Percentiles rank a stretch among this genome's conserved stretches.
phyloP scores from a whole-genome alignment of 2,113 vertebrate species.

The Phoxinus phoxinus region DNA sequence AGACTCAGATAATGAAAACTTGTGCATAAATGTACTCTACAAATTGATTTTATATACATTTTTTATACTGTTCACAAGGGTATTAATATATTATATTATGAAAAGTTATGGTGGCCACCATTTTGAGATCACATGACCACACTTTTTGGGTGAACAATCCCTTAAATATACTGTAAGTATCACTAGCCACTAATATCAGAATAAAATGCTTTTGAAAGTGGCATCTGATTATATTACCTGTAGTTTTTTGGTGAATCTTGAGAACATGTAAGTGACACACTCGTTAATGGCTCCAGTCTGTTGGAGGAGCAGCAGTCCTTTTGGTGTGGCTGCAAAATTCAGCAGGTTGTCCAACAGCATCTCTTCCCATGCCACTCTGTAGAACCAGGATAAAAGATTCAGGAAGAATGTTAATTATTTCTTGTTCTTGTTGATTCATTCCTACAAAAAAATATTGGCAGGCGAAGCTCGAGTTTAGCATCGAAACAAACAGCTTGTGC shows the following conservation, averaged over 20 bases:
- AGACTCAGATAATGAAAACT: neutral
- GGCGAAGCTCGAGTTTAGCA: neutral
- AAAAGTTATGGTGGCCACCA: neutral
- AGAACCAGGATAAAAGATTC: constrained; percentile 4
- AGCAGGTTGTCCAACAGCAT: constrained; percentile 90
- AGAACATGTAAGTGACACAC: constrained; percentile 90
- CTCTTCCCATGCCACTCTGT: constrained; percentile 89
- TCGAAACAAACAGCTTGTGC: constrained; percentile 17
- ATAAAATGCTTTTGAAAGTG: neutral
- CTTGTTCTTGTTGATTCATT: neutral
- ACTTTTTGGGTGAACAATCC: neutral
- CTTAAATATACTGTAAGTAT: neutral
- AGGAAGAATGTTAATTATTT: neutral
- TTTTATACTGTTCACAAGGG: no score
- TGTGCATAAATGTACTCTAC: neutral
- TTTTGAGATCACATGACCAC: neutral
- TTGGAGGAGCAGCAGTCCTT: constrained; percentile 89
- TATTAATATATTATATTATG: no score
- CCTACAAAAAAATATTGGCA: neutral
- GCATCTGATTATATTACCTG: constrained; percentile 77
- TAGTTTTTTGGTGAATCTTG: constrained; percentile 84
- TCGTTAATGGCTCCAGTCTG: constrained; percentile 86
- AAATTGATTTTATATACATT: no score
- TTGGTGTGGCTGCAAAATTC: constrained; percentile 90
- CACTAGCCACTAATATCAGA: neutral